Conservation (phyloP, 2,113 vertebrate genomes). For the Eonycteris spelaea region DNA sequence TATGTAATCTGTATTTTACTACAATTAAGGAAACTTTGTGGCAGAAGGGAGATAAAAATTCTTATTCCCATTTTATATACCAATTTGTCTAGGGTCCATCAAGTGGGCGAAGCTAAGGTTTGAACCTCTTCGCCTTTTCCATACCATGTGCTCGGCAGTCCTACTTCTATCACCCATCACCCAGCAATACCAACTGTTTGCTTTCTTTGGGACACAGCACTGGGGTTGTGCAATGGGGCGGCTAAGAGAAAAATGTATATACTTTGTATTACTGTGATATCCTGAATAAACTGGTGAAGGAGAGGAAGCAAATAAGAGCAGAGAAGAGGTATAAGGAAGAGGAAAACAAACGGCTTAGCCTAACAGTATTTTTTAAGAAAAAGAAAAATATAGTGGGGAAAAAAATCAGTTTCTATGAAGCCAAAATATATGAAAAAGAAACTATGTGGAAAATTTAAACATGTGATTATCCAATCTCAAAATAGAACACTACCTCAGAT, state of each 20-base stretch:
- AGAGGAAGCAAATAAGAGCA: background rate
- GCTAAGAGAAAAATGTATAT: background rate
- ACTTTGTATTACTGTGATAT: background rate
- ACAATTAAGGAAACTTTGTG: background rate
- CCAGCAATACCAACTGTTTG: background rate
- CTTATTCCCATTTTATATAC: background rate
- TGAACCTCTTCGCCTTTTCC: background rate
- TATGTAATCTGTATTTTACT: background rate
- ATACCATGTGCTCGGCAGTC: background rate
- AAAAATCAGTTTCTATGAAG: background rate
- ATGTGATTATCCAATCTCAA: background rate
- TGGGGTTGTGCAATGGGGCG: background rate
- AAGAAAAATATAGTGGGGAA: background rate
- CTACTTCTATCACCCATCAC: background rate
- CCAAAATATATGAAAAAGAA: background rate
- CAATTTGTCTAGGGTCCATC: background rate
- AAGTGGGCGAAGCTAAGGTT: background rate
- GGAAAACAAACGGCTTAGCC: background rate
- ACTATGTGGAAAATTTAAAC: background rate
- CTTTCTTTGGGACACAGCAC: background rate
- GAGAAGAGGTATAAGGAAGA: background rate
- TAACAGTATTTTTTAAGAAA: background rate
- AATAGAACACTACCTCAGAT: constrained; percentile 89
- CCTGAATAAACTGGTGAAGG: background rate
- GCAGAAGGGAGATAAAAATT: background rate